A percentile compares a stretch with the other conserved stretches of the same genome.
phyloP scores from a whole-genome alignment of 2,888 invertebrate species.

The Empis stercorea region DNA sequence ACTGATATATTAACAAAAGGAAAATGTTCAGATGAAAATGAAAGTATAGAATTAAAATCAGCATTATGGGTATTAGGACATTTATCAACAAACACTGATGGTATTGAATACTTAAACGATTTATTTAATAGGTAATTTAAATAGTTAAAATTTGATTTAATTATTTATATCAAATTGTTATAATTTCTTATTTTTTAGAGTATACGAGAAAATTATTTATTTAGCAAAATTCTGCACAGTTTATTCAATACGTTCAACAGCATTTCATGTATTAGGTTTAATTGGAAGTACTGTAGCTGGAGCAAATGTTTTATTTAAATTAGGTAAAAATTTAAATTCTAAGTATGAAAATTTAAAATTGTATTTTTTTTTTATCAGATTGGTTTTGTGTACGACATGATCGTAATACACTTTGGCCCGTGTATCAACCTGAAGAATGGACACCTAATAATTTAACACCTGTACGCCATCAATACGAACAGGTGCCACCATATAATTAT shows the following conservation, averaged over 20 bases:
- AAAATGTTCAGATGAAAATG: conserved; percentile 50
- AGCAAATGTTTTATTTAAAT: conserved; percentile 60
- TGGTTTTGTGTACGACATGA: conserved; percentile 68
- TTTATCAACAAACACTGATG: conserved; percentile 62
- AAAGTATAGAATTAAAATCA: conserved; percentile 68
- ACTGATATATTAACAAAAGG: conserved; percentile 33
- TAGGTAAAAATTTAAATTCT: conserved; percentile 38
- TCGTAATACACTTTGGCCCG: conserved; percentile 62
- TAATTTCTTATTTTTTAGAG: conserved; percentile 17
- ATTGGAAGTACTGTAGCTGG: conserved; percentile 74
- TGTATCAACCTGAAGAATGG: conserved; percentile 54
- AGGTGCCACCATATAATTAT: conserved; percentile 34
- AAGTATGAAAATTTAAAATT: too few species aligned
- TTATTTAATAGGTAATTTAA: conserved; percentile 23
- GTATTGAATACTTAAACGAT: conserved; percentile 56
- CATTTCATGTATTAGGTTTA: conserved; percentile 68
- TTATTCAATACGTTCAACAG: conserved; percentile 79
- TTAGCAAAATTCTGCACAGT: conserved; percentile 70
- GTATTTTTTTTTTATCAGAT: too few species aligned
- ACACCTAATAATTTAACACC: conserved; percentile 32
- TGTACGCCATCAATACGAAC: conserved; percentile 35
- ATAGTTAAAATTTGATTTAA: background rate
- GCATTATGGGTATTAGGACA: conserved; percentile 85
- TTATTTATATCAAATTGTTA: background rate
- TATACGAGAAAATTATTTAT: conserved; percentile 39